These are phyloP conservation scores for Standfussiana lucernea DNA, from an alignment of 2,888 invertebrate species.

Conservation along the genomic window DNA sequence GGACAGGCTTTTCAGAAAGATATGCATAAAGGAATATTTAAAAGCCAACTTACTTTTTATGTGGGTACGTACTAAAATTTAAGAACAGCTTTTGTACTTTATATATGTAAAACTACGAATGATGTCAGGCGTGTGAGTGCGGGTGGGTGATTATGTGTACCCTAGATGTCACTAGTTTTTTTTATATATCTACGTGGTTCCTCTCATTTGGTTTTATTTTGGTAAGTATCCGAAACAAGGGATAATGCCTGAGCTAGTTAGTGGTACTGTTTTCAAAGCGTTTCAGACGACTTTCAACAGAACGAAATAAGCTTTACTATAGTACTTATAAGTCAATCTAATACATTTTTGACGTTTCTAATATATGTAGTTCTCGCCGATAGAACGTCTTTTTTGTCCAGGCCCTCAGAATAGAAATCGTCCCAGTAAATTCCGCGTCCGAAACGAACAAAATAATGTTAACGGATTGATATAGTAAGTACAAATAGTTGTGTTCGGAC, in stretches of 20 bases:
- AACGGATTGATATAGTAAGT: background rate
- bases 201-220: background rate
- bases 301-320: background rate
- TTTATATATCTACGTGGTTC: no score
- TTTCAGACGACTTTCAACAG: background rate
- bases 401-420: background rate
- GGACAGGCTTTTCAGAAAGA: constrained; percentile 54
- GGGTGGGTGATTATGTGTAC: background rate
- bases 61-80: constrained; percentile 27
- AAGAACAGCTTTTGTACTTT: constrained; percentile 46
- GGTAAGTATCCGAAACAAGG: background rate
- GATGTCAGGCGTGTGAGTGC: background rate
- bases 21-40: constrained; percentile 57
- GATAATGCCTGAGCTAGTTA: background rate
- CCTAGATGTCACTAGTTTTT: background rate
- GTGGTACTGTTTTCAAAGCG: background rate
- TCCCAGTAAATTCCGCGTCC: background rate
- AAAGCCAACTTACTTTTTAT: constrained; percentile 56
- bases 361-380: background rate
- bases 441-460: background rate
- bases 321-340: background rate
- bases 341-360: background rate
- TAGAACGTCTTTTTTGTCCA: background rate
- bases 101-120: constrained; percentile 27
- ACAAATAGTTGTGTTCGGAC: constrained; percentile 21